These are phyloP conservation scores for Epiperipatus broadwayi DNA, from an alignment of 2,888 invertebrate species.

Conservation along the genomic window DNA sequence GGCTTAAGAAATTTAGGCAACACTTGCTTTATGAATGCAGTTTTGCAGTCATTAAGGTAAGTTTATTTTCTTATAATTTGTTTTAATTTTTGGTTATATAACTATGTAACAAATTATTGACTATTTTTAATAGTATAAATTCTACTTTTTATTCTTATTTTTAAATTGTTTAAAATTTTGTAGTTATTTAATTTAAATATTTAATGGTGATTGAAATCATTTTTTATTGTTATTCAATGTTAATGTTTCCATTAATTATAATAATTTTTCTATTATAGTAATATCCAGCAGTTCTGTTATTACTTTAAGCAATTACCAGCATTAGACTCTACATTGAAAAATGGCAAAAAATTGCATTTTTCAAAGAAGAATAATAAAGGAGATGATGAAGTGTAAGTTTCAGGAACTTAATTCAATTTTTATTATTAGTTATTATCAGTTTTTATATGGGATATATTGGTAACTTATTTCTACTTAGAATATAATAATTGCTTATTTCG, in stretches of 20 bases:
- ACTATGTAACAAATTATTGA: conserved; percentile 8
- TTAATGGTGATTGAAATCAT: too few relatives aligned
- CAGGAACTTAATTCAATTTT: too few relatives aligned
- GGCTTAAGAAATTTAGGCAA: conserved; percentile 61
- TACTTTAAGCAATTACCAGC: conserved; percentile 58
- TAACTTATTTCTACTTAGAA: too few relatives aligned
- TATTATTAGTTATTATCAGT: too few relatives aligned
- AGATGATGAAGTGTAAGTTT: conserved; percentile 27
- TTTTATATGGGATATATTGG: too few relatives aligned
- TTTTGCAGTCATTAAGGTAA: conserved; percentile 49
- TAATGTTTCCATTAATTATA: too few relatives aligned
- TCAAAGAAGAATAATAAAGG: conserved; percentile 20
- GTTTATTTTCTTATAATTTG: conserved; percentile 9
- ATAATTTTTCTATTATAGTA: too few relatives aligned
- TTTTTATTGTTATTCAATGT: too few relatives aligned
- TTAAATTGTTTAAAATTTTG: conserved; percentile 11
- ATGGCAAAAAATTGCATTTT: conserved; percentile 22
- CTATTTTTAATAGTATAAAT: conserved; percentile 5
- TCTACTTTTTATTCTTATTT: conserved; percentile 10
- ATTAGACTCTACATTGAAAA: conserved; percentile 36
- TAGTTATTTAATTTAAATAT: conserved; percentile 17
- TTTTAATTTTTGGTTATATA: not conserved
- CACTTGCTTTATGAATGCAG: conserved; percentile 70
- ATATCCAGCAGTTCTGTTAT: conserved; percentile 60
- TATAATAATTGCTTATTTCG: too few relatives aligned